Evolutionary conservation across 1,140 invertebrate species (phyloP).

Genomic region (Neodiprion lecontei): DNA sequence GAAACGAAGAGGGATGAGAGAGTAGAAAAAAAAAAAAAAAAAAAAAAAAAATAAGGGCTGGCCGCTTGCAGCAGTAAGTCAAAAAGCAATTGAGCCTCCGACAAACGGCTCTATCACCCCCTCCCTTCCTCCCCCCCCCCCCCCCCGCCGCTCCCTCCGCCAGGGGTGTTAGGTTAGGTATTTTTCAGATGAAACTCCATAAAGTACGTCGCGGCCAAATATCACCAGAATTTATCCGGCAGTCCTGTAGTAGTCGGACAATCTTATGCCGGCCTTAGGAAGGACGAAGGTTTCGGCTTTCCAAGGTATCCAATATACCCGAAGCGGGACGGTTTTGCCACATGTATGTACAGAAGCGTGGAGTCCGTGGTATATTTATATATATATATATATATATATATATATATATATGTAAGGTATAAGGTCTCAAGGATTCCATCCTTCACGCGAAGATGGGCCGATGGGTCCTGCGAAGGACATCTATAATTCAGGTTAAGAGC

Average conservation of each 20-base stretch:
- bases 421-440: not conserved
- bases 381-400: too few relatives aligned
- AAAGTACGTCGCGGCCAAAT: not conserved
- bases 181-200: constrained; percentile 5
- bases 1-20: too few relatives aligned
- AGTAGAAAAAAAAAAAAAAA: too few relatives aligned
- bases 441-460: not conserved
- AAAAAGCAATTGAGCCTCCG: constrained; percentile 4
- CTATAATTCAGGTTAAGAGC: constrained; percentile 40
- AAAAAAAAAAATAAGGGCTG: too few relatives aligned
- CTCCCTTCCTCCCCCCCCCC: too few relatives aligned
- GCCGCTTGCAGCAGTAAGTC: not conserved
- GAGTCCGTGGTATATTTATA: too few relatives aligned
- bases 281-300: not conserved
- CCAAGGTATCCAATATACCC: not conserved
- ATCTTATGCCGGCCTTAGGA: too few relatives aligned
- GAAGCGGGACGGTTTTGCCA: not conserved
- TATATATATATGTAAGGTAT: not conserved
- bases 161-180: not conserved
- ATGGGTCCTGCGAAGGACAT: constrained; percentile 28
- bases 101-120: not conserved
- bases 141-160: too few relatives aligned
- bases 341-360: not conserved
- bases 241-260: too few relatives aligned
- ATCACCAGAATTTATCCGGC: not conserved